A percentile compares a stretch with the other conserved stretches of the same genome.
Conservation (phyloP, 1,140 invertebrate species). For the Temnothorax longispinosus region DNA sequence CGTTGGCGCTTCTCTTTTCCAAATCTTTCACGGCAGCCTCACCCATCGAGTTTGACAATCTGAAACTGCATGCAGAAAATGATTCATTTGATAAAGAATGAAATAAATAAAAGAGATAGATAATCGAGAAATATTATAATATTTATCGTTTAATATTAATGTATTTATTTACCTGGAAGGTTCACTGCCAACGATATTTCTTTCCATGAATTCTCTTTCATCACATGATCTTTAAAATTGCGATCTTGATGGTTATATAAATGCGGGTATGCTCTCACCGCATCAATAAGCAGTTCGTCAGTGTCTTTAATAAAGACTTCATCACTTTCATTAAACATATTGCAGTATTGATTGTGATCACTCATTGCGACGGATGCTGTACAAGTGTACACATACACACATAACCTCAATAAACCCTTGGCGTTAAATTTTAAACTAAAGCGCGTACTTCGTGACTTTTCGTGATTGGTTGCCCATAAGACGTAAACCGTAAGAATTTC, state of each 20-base stretch:
- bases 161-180: neutral
- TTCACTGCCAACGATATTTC: neutral
- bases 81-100: too few species aligned
- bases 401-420: too few species aligned
- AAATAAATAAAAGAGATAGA: too few species aligned
- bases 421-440: too few species aligned
- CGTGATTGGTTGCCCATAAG: too few species aligned
- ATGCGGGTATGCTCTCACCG: conserved; percentile 4
- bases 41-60: neutral
- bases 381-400: too few species aligned
- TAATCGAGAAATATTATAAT: neutral
- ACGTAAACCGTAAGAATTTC: too few species aligned
- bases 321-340: neutral
- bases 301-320: neutral
- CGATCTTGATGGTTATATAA: neutral
- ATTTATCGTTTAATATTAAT: conserved; percentile 4
- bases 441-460: too few species aligned
- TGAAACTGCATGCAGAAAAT: neutral
- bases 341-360: too few species aligned
- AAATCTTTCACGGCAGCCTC: neutral
- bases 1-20: neutral
- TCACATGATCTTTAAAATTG: neutral
- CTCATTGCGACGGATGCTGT: too few species aligned
- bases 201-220: conserved; percentile 13
- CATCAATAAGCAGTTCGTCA: conserved; percentile 11